A percentile compares a stretch with the other conserved stretches of the same genome.
Conservation (phyloP, 2,888 invertebrate species). For the Orgyia antiqua region DNA sequence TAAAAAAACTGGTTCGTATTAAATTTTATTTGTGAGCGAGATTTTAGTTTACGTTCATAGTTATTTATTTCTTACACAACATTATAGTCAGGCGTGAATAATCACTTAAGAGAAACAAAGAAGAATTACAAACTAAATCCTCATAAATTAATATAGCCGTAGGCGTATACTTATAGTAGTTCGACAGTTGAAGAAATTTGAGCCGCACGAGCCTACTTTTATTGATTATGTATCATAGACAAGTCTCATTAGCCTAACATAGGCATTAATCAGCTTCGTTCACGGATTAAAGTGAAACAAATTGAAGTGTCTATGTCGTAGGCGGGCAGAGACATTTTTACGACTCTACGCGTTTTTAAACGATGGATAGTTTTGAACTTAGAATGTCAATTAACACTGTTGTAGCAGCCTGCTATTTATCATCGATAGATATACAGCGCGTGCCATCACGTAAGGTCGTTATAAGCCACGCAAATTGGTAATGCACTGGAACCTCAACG, state of each 20-base stretch:
- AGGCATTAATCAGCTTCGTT: constrained; percentile 63
- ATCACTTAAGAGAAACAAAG: constrained; percentile 3
- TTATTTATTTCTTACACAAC: background rate
- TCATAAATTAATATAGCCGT: constrained; percentile 28
- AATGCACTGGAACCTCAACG: no score
- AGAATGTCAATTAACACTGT: constrained; percentile 53
- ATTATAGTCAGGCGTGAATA: constrained; percentile 4
- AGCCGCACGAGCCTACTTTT: constrained; percentile 38
- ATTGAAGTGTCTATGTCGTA: constrained; percentile 52
- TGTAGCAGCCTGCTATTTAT: constrained; percentile 38
- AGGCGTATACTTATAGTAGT: constrained; percentile 30
- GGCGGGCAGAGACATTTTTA: constrained; percentile 55
- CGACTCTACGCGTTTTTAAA: constrained; percentile 36
- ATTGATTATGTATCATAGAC: constrained; percentile 55
- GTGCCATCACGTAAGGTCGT: constrained; percentile 28
- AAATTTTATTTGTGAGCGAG: no score
- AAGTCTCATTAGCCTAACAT: constrained; percentile 61
- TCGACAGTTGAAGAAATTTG: constrained; percentile 15
- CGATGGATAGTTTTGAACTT: constrained; percentile 32
- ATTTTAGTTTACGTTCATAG: no score
- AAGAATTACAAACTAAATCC: constrained; percentile 25
- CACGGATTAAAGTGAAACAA: constrained; percentile 65
- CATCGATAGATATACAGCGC: constrained; percentile 32
- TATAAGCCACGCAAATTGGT: no score
- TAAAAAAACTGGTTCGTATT: no score